A percentile compares a stretch with the other conserved stretches of the same genome.
Conservation (phyloP, 2,797 vertebrate genomes). For the Valencia hispanica region DNA sequence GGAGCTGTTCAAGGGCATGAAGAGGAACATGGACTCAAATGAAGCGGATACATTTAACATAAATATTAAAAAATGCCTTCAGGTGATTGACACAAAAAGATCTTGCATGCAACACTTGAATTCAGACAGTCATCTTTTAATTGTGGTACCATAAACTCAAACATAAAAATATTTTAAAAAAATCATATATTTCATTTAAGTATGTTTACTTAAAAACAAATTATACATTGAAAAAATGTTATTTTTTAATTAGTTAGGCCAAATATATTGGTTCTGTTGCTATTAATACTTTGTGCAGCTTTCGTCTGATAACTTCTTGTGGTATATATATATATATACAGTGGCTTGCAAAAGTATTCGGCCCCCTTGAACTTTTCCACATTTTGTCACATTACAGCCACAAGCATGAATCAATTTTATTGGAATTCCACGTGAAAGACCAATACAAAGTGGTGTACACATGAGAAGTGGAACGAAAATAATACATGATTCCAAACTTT, state of each 20-base stretch:
- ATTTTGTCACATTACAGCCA: too few relatives aligned
- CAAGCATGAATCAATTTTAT: too few relatives aligned
- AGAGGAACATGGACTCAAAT: background rate
- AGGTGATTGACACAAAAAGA: slow-evolving; percentile 12
- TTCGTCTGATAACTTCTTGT: background rate
- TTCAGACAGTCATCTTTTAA: background rate
- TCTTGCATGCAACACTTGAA: background rate
- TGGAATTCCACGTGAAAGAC: too few relatives aligned
- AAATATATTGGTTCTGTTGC: background rate
- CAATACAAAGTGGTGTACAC: too few relatives aligned
- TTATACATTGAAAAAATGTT: background rate
- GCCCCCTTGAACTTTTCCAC: too few relatives aligned
- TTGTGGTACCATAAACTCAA: background rate
- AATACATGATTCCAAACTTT: too few relatives aligned
- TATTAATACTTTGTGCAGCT: background rate
- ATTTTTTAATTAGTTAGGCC: background rate
- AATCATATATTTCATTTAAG: background rate
- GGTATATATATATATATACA: too few relatives aligned
- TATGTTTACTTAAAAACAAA: background rate
- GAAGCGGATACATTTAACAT: background rate
- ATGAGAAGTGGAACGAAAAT: too few relatives aligned
- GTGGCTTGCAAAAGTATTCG: too few relatives aligned
- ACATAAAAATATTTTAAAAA: background rate
- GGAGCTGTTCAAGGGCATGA: slow-evolving; percentile 81
- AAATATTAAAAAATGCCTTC: slow-evolving; percentile 1